A percentile compares a stretch with the other conserved stretches of the same genome.
Conservation (phyloP, 2,797 vertebrate species). For the Sarcoramphus papa region DNA sequence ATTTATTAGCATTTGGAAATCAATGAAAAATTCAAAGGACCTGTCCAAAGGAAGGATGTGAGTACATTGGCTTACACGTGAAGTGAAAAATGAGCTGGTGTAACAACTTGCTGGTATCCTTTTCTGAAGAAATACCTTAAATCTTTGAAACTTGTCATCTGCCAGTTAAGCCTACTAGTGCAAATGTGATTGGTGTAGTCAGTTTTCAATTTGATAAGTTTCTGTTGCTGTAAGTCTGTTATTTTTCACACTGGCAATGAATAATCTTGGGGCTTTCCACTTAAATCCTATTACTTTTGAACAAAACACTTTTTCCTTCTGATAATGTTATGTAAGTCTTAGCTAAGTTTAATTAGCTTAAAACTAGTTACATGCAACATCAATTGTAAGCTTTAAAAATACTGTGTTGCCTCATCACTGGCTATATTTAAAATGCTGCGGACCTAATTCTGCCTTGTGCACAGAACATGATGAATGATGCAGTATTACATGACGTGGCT, state of each 20-base stretch:
- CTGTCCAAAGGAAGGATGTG: not conserved
- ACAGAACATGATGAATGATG: accelerated
- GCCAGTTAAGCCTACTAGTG: not conserved
- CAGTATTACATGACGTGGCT: not conserved
- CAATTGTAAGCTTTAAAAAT: not conserved
- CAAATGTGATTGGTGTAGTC: not conserved
- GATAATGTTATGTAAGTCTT: not conserved
- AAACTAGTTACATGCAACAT: not conserved
- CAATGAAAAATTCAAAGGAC: not conserved
- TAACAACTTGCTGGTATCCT: not conserved
- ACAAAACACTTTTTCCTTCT: not conserved
- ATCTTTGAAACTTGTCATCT: not conserved
- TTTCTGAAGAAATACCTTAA: not conserved
- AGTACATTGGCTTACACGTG: not conserved
- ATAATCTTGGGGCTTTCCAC: not conserved
- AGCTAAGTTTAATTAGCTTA: not conserved
- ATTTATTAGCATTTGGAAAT: not conserved
- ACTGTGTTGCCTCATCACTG: not conserved
- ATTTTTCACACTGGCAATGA: not conserved
- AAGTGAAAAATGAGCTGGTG: not conserved
- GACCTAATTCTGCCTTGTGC: not conserved
- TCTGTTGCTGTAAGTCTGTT: not conserved
- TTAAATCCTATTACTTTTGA: not conserved
- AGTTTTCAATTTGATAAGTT: not conserved
- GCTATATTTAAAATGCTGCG: not conserved